phyloP scores from a whole-genome alignment of 2,888 invertebrate genomes.

The Rhaphigaster nebulosa region DNA sequence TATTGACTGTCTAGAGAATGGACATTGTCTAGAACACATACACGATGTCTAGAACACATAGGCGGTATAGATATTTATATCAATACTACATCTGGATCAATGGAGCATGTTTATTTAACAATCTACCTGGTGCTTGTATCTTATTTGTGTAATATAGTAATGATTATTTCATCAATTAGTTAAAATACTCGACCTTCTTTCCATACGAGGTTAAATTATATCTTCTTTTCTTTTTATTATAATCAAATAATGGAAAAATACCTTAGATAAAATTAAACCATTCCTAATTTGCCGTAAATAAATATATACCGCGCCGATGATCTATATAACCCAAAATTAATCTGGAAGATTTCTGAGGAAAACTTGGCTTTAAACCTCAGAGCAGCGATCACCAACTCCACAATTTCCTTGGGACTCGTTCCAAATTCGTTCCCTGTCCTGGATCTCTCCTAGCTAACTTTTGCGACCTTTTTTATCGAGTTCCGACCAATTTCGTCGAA shows the following conservation, averaged over 20 bases:
- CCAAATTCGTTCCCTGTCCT: conserved; percentile 45
- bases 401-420: conserved; percentile 51
- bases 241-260: no score
- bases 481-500: conserved; percentile 49
- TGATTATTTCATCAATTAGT: background rate
- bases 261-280: no score
- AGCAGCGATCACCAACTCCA: background rate
- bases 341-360: background rate
- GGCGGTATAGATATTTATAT: background rate
- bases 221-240: no score
- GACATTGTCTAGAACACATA: background rate
- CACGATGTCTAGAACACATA: background rate
- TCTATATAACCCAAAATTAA: background rate
- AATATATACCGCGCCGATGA: background rate
- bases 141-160: no score
- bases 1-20: background rate
- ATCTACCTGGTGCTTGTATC: background rate
- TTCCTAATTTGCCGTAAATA: background rate
- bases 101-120: background rate
- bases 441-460: conserved; percentile 45
- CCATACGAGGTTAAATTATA: background rate
- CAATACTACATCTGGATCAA: background rate
- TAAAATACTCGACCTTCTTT: no score
- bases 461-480: conserved; percentile 56
- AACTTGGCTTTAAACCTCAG: background rate